Percentiles rank a stretch among this genome's conserved stretches.
Conservation (phyloP, 2,113 vertebrate genomes). For the Fregetta grallaria region DNA sequence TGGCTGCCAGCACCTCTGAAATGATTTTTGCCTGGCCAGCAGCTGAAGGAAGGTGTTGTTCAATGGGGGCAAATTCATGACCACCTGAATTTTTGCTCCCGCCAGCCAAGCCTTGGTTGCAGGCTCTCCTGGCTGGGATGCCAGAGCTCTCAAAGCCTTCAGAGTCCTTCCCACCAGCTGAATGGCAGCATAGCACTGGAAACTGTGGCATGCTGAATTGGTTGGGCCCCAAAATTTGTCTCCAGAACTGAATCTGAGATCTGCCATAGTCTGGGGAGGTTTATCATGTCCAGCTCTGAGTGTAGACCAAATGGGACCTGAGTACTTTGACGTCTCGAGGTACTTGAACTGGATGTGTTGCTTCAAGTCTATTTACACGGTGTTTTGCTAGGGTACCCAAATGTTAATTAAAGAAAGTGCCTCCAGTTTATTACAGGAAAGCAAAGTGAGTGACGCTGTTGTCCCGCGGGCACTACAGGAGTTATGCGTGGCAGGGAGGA, state of each 20-base stretch:
- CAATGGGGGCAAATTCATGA: neutral
- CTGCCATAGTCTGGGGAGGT: neutral
- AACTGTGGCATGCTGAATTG: neutral
- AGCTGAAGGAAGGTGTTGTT: neutral
- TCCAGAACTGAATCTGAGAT: neutral
- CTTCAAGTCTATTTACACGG: neutral
- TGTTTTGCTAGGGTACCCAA: neutral
- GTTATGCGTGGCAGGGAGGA: rapidly evolving
- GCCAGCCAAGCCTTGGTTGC: neutral
- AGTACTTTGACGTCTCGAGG: neutral
- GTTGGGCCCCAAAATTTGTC: neutral
- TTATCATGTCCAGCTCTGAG: neutral
- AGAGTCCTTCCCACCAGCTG: neutral
- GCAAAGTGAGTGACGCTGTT: neutral
- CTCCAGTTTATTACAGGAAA: neutral
- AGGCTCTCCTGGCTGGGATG: neutral
- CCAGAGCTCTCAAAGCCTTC: neutral
- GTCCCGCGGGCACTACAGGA: neutral
- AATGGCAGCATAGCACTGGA: neutral
- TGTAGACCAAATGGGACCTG: neutral
- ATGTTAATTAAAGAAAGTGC: neutral
- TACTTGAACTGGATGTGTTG: neutral
- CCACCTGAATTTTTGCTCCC: neutral
- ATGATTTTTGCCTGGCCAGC: neutral
- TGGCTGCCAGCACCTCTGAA: neutral